Conservation (phyloP, 2,797 vertebrate genomes). For the Prionace glauca region DNA sequence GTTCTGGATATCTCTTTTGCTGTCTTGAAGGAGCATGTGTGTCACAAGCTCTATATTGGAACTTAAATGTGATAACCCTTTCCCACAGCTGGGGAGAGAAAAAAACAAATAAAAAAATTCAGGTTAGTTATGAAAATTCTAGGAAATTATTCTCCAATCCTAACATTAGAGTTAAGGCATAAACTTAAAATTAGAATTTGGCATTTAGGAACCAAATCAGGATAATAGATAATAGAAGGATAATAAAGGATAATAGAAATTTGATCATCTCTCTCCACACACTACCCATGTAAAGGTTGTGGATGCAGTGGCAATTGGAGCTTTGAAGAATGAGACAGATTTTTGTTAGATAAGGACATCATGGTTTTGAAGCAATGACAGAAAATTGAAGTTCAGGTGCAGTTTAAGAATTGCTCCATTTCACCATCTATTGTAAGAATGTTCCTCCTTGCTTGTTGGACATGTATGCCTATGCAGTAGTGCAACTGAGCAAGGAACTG, state of each 20-base stretch:
- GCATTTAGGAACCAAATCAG: not conserved
- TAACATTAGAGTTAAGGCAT: not conserved
- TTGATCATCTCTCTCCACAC: not conserved
- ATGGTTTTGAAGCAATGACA: not conserved
- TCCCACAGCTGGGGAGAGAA: not conserved
- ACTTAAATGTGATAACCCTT: not conserved
- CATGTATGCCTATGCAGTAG: not conserved
- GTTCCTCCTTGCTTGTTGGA: not conserved
- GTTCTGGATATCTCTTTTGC: not conserved
- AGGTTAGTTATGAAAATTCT: not conserved
- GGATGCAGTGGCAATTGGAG: not conserved
- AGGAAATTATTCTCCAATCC: not conserved
- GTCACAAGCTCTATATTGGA: not conserved
- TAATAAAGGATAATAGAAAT: not conserved
- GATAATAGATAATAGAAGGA: not conserved
- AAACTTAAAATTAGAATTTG: not conserved
- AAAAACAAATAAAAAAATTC: not conserved
- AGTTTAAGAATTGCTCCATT: not conserved
- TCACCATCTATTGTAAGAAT: not conserved
- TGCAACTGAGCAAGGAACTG: not conserved
- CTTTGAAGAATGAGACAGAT: not conserved
- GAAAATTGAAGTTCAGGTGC: not conserved
- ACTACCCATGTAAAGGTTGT: not conserved
- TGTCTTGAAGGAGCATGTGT: not conserved
- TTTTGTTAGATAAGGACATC: not conserved